Evolutionary conservation across 2,888 invertebrate species (phyloP).

Genomic region (Amiota minor): DNA sequence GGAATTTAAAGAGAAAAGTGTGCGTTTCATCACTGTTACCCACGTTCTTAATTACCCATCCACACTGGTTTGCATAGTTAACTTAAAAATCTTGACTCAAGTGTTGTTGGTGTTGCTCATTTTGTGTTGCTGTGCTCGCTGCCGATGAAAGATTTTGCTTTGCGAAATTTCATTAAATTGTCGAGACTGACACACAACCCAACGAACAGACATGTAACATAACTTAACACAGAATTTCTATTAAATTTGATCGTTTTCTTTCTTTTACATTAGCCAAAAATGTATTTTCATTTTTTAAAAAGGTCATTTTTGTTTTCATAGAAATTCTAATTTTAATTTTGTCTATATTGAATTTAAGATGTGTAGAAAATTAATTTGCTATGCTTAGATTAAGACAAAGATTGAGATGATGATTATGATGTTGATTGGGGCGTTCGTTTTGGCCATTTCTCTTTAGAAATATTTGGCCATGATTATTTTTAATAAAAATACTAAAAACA

Average conservation of each 20-base stretch:
- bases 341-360: too few species aligned
- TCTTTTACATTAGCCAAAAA: background rate
- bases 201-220: background rate
- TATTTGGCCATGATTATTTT: too few species aligned
- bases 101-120: conserved; percentile 7
- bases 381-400: too few species aligned
- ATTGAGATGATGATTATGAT: too few species aligned
- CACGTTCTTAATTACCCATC: conserved; percentile 65
- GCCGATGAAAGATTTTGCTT: background rate
- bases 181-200: background rate
- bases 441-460: too few species aligned
- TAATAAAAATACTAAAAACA: background rate
- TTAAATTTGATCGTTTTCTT: background rate
- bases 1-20: too few species aligned
- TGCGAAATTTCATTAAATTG: background rate
- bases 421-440: too few species aligned
- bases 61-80: conserved; percentile 22
- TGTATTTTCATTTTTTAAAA: too few species aligned
- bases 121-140: conserved; percentile 7
- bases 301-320: too few species aligned
- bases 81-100: conserved; percentile 18
- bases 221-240: background rate
- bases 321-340: too few species aligned
- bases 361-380: too few species aligned
- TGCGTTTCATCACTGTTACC: conserved; percentile 42